phyloP scores from a whole-genome alignment of 1,140 invertebrate genomes.

The Ctenoplectra terminalis region DNA sequence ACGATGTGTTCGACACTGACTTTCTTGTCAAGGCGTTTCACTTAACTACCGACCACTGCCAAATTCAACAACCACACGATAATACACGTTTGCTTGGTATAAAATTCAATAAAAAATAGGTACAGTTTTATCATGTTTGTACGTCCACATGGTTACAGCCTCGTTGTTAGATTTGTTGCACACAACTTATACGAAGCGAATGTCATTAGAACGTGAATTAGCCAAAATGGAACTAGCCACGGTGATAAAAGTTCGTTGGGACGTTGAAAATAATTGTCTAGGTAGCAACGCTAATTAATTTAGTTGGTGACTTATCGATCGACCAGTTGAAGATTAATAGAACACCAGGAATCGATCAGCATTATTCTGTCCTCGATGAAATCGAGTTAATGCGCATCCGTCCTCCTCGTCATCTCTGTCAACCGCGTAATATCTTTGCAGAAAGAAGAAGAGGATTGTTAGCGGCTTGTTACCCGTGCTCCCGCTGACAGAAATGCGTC shows the following conservation, averaged over 20 bases:
- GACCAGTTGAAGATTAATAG: background rate
- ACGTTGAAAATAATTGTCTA: constrained; percentile 16
- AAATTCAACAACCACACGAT: background rate
- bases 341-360: background rate
- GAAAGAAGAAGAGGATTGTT: constrained; percentile 59
- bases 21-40: background rate
- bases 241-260: background rate
- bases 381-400: background rate
- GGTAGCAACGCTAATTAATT: constrained; percentile 20
- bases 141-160: too few relatives aligned
- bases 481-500: constrained; percentile 52
- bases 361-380: background rate
- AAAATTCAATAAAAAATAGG: too few relatives aligned
- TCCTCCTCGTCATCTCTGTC: constrained; percentile 14
- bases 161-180: background rate
- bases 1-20: too few relatives aligned
- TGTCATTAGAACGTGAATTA: constrained; percentile 16
- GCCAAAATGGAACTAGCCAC: background rate
- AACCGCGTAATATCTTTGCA: background rate
- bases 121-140: too few relatives aligned
- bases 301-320: background rate
- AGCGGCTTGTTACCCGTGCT: constrained; percentile 55
- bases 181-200: background rate
- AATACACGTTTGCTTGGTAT: background rate
- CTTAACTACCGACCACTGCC: background rate